Evolutionary conservation across 2,113 vertebrate genomes (phyloP), one percentile per base, ranked within the genome.

Genomic region (Heterochromis multidens): DNA sequence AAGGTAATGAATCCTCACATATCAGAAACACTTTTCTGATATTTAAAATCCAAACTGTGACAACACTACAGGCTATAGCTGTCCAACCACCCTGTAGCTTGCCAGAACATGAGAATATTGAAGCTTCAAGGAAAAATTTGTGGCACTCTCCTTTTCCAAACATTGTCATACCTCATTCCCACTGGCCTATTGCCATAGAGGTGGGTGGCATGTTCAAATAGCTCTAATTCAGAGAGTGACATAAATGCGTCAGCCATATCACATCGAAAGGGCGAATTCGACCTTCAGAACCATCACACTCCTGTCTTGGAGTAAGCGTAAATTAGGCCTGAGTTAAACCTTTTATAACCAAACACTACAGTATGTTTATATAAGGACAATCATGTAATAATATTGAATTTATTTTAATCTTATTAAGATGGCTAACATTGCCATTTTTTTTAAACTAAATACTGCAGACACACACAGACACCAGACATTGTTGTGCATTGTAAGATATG

Each of bases 161-260:
- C 67, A 62, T 63, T 82, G 85, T 83, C 86, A 59, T 81, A 90
- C 80, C 84, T 90, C 85, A 88, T 88, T 89, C 87, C 77, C 85
- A 89, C 87, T 90, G 82, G 88, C 88, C 86, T 81, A 57, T 81
- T 54, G 76, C 92, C 84, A 86, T 67, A 12, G 27, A 91, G 85
- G 85, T 89, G 88, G 90, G 87, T 86, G 90, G 87, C 78, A 92
- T 87, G 91, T 91, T 93, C 88, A 90, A 91, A 86, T 86, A 80
- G 84, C 88, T 90, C 86, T 91, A 91, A 94, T 91, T 91, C 90
- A 94, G 62, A 88, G 79, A 90, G 86, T 85, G 91, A 94, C 90
- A 93, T 90, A 89, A 92, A 89, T 70, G 87, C 63, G 81, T 88
- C 59, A 49, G 85, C 67, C 76, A 84, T 87, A 79, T 89, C 89